phyloP scores from a whole-genome alignment of 2,888 invertebrate species.

The Polyploca ridens region DNA sequence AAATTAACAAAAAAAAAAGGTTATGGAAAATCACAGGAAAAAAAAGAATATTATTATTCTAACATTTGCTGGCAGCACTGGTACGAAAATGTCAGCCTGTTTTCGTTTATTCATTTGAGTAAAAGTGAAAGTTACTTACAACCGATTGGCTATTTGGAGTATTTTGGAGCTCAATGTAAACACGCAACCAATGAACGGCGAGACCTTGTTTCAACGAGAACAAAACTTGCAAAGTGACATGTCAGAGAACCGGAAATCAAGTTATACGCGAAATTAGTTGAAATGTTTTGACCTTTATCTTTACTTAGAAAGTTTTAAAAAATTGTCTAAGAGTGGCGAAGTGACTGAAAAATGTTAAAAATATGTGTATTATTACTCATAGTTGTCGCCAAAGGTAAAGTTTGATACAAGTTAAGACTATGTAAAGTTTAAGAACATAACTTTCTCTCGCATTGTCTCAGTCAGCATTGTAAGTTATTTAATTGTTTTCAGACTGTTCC shows the following conservation, averaged over 20 bases:
- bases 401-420: slow-evolving; percentile 14
- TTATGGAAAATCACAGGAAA: too few relatives aligned
- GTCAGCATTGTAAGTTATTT: slow-evolving; percentile 23
- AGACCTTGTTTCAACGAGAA: slow-evolving; percentile 40
- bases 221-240: slow-evolving; percentile 43
- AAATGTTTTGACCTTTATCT: slow-evolving; percentile 52
- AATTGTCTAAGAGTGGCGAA: slow-evolving; percentile 33
- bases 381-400: slow-evolving; percentile 56
- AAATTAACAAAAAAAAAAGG: too few relatives aligned
- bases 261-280: slow-evolving; percentile 36
- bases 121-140: slow-evolving; percentile 61
- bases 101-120: slow-evolving; percentile 16
- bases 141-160: slow-evolving; percentile 45
- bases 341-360: slow-evolving; percentile 52
- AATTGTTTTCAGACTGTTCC: slow-evolving; percentile 60
- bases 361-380: slow-evolving; percentile 55
- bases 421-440: slow-evolving; percentile 26
- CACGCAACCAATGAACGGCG: slow-evolving; percentile 41
- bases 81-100: background rate
- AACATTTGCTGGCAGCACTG: slow-evolving; percentile 2
- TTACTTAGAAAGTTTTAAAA: slow-evolving; percentile 44
- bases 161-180: background rate
- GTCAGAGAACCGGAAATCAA: slow-evolving; percentile 55
- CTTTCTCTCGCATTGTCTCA: slow-evolving; percentile 56
- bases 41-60: too few relatives aligned